Evolutionary conservation across 2,113 vertebrate genomes (phyloP).

Genomic region (Pangasianodon hypophthalmus): DNA sequence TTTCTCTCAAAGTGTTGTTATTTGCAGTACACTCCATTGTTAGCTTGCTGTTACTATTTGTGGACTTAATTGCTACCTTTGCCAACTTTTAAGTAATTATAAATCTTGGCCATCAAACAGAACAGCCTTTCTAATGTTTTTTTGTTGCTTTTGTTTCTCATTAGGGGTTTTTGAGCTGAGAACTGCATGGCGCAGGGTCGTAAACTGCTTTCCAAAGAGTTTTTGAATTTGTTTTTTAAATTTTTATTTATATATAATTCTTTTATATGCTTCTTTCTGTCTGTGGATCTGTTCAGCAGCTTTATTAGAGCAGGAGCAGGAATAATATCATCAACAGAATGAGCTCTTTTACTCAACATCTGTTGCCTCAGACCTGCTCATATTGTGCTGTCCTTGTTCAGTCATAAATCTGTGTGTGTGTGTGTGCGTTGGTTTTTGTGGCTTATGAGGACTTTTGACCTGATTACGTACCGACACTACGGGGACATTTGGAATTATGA

Average conservation of each 20-base stretch:
- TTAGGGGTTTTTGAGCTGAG: background rate
- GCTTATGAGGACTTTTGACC: too few relatives aligned
- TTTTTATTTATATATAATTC: background rate
- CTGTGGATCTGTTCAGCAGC: background rate
- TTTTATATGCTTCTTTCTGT: background rate
- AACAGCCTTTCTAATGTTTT: background rate
- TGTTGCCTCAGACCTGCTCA: conserved; percentile 15
- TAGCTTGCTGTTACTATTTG: conserved; percentile 36
- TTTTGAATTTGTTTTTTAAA: background rate
- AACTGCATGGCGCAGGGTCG: background rate
- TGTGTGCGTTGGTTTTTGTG: too few relatives aligned
- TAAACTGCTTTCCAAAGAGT: background rate
- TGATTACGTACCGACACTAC: too few relatives aligned
- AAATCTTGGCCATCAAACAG: conserved; percentile 2
- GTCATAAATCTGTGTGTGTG: conserved; percentile 1
- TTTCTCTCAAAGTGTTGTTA: conserved; percentile 22
- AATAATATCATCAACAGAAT: conserved; percentile 11
- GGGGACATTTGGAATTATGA: too few relatives aligned
- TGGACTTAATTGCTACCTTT: conserved; percentile 32
- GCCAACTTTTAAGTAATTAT: conserved; percentile 33
- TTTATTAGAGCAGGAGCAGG: background rate
- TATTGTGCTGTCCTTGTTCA: background rate
- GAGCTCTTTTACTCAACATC: background rate
- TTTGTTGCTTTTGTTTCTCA: background rate
- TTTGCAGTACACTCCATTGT: conserved; percentile 17